phyloP scores from a whole-genome alignment of 2,888 invertebrate species.

The Cantharis rustica region DNA sequence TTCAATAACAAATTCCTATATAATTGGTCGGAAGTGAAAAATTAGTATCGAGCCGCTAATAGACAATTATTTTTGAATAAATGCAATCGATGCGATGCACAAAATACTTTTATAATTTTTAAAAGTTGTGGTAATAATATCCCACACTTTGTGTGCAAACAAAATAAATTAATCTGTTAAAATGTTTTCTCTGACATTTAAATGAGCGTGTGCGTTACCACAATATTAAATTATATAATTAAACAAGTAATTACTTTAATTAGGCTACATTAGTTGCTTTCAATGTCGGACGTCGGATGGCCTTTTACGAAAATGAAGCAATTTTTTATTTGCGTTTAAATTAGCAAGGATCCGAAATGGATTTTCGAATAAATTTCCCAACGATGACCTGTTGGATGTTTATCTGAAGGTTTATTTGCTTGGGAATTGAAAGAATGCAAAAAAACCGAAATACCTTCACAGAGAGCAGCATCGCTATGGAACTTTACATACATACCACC shows the following conservation, averaged over 20 bases:
- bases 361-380: not conserved
- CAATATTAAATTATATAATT: conserved; percentile 2
- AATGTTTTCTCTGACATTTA: not conserved
- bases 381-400: not conserved
- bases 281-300: not conserved
- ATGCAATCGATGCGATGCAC: not conserved
- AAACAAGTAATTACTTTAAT: conserved; percentile 1
- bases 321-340: not conserved
- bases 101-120: not conserved
- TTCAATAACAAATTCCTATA: not conserved
- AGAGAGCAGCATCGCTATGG: conserved; percentile 4
- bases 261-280: not conserved
- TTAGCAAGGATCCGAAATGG: not conserved
- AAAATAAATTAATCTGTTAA: not conserved
- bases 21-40: not conserved
- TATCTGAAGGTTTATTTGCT: conserved; percentile 6
- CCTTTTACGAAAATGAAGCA: not conserved
- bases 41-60: not conserved
- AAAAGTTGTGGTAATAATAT: not conserved
- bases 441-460: conserved; percentile 3
- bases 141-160: not conserved
- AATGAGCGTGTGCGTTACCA: not conserved
- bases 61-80: not conserved
- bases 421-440: conserved; percentile 12
- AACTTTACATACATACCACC: conserved; percentile 11